These are phyloP conservation scores for Malacoraja senta DNA, from an alignment of 2,797 vertebrate species.

Conservation along the genomic window DNA sequence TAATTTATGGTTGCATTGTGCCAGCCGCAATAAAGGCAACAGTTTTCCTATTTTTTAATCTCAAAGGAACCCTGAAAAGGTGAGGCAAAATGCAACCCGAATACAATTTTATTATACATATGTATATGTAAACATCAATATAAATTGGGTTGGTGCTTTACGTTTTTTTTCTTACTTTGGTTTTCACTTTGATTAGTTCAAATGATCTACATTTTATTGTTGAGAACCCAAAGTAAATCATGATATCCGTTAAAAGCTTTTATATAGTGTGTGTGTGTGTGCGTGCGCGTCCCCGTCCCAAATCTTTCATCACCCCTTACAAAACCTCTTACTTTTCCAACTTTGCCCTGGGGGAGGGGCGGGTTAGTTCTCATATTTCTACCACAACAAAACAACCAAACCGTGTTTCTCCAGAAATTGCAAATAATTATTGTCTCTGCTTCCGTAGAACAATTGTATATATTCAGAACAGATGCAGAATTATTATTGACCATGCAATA, in stretches of 20 bases:
- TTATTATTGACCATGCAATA: neutral
- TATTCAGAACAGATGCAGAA: slow-evolving; percentile 5
- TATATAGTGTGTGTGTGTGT: neutral
- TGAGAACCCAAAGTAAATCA: neutral
- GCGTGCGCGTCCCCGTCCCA: no score
- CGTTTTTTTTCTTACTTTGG: neutral
- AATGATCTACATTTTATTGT: neutral
- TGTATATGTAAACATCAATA: no score
- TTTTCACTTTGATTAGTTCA: neutral
- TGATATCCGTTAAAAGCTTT: neutral
- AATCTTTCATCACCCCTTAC: no score
- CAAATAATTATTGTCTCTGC: neutral
- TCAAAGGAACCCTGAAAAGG: no score
- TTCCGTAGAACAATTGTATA: neutral
- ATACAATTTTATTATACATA: no score
- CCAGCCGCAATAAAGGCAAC: no score
- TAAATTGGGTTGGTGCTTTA: neutral
- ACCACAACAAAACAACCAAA: neutral
- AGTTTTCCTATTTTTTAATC: no score
- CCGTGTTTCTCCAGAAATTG: neutral
- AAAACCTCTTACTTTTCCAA: no score
- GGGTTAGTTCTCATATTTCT: no score
- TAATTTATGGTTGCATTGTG: no score
- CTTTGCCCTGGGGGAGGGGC: no score
- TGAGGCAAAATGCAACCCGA: no score